Base-by-base conservation (phyloP, 2,888 invertebrate genomes). In the Hartigia nigra region DNA sequence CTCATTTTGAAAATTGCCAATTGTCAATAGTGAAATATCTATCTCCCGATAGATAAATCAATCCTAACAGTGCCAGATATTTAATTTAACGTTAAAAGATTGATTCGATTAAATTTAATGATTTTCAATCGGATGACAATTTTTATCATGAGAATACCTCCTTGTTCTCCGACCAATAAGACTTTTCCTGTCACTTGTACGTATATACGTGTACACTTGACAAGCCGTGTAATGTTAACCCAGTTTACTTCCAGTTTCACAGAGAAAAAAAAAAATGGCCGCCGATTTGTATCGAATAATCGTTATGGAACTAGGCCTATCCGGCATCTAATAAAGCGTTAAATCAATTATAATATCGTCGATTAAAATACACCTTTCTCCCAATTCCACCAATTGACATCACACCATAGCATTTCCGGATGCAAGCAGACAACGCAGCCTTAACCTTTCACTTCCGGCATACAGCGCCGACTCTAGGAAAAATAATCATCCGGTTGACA, bases 401-500 rank as follows among this genome's bases (percentile, higher is more conserved):
- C 4, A 5, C 34, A n/a, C 39, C 0, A 14, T 5, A 23, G 23
- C 55, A 55, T 23, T 55, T 55, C 55, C 55, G 55, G 55, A 55
- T 55, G 55, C 55, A 9, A 14, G 23, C 72, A 23, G 12, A 1
- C 72, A 3, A 14, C 5, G 76, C 69, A 78, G 76, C 78, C 78
- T 78, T 78, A 78, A 78, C 78, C 78, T 78, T 78, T 78, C 78
- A 75, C 76, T 78, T 78, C 78, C 78, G 78, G 37, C 39, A 74
- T 31, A 12, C 14, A 4, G 12, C 12, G 74, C 39, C 34, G 12
- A 34, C 36, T 1, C n/a, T 32, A 14, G 55, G 70, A 70, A 80
- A 70, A 77, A 82, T 76, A 78, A 76, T 78, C 76, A 76, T 79
- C 76, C 37, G 23, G 76, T 82, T 80, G 82, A 80, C 83, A 82